Evolutionary conservation across 2,113 vertebrate genomes (phyloP).

Genomic region (Cnemophilus loriae): DNA sequence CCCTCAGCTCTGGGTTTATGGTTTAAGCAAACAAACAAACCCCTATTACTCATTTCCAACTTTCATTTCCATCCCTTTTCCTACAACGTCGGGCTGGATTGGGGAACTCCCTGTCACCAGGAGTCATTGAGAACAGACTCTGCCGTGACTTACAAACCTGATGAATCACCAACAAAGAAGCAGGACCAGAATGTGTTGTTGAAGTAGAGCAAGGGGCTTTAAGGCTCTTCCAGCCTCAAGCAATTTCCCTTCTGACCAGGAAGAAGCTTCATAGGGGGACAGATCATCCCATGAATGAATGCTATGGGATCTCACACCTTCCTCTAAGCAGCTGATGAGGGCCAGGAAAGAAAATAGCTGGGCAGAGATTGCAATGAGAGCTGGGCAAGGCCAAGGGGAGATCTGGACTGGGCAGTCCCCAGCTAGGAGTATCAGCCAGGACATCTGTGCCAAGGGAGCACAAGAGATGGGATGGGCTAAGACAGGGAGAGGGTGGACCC

Average conservation of each 20-base stretch:
- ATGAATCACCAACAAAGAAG: background rate
- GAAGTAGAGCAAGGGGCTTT: background rate
- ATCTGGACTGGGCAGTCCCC: background rate
- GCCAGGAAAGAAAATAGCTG: background rate
- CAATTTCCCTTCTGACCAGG: background rate
- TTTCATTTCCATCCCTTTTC: background rate
- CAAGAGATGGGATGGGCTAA: background rate
- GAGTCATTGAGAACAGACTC: background rate
- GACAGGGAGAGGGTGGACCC: background rate
- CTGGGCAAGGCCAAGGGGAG: background rate
- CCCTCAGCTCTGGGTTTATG: background rate
- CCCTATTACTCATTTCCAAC: background rate
- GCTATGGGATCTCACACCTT: background rate
- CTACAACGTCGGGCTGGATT: fast-evolving
- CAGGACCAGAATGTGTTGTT: background rate
- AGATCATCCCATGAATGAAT: background rate
- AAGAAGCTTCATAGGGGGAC: background rate
- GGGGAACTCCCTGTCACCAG: slow-evolving; percentile 9
- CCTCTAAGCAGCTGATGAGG: background rate
- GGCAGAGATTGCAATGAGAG: background rate
- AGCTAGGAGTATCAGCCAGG: background rate
- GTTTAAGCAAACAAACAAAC: slow-evolving; percentile 28
- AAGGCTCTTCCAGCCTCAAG: background rate
- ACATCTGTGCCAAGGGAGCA: background rate
- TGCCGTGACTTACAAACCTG: background rate